Evolutionary conservation across 2,888 invertebrate species (phyloP).

Genomic region (Netelia fuscicornis): DNA sequence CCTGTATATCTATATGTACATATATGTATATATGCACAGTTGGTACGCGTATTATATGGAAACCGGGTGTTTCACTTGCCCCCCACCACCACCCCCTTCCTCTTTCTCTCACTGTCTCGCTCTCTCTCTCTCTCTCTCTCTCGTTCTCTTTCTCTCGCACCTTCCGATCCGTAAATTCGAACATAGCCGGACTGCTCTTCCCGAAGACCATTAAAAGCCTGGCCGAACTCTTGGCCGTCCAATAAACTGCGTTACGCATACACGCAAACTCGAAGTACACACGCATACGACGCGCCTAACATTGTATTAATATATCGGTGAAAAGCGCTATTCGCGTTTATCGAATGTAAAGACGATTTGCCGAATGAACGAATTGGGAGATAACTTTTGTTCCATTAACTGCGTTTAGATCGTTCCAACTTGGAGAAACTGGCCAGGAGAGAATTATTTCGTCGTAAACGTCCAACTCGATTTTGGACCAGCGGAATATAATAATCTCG

Average conservation of each 20-base stretch:
- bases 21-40: slow-evolving; percentile 3
- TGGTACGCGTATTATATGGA: slow-evolving; percentile 46
- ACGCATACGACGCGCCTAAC: neutral
- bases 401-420: neutral
- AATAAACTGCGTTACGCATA: slow-evolving; percentile 7
- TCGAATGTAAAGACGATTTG: neutral
- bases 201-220: slow-evolving; percentile 57
- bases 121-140: neutral
- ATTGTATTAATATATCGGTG: neutral
- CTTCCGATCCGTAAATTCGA: slow-evolving; percentile 38
- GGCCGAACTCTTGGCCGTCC: slow-evolving; percentile 20
- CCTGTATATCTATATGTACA: slow-evolving; percentile 20
- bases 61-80: slow-evolving; percentile 13
- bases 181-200: slow-evolving; percentile 33
- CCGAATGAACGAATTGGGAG: neutral
- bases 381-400: neutral
- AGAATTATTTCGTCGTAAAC: too few relatives aligned
- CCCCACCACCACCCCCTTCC: slow-evolving; percentile 9
- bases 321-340: neutral
- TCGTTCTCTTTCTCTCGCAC: slow-evolving; percentile 10
- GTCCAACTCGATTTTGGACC: too few relatives aligned
- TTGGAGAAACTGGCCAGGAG: too few relatives aligned
- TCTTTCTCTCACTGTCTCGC: slow-evolving; percentile 8
- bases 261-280: neutral
- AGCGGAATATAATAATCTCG: too few relatives aligned